phyloP scores from a whole-genome alignment of 1,140 invertebrate species.

The Atta texana region DNA sequence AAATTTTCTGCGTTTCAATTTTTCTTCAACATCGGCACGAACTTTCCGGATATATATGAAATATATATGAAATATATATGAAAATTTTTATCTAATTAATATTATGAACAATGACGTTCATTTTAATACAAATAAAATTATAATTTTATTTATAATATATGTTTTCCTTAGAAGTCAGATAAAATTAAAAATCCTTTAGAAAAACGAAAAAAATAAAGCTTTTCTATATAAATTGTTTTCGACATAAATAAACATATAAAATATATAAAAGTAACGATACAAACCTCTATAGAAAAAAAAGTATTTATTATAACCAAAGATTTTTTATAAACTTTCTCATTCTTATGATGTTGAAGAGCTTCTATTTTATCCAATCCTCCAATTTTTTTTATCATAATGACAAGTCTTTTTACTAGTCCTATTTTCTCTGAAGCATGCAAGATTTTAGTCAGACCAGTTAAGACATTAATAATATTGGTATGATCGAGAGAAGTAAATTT shows the following conservation, averaged over 20 bases:
- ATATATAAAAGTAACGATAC: slow-evolving; percentile 12
- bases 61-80: no score
- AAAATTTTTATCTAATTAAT: no score
- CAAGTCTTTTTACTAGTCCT: slow-evolving; percentile 85
- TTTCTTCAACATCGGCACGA: no score
- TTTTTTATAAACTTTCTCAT: slow-evolving; percentile 94
- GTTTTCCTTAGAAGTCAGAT: not conserved
- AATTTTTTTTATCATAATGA: slow-evolving; percentile 88
- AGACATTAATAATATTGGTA: slow-evolving; percentile 87
- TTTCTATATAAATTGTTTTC: not conserved
- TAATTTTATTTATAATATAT: not conserved
- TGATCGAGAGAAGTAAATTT: slow-evolving; percentile 87
- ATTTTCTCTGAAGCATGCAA: slow-evolving; percentile 87
- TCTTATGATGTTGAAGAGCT: slow-evolving; percentile 90
- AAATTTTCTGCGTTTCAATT: no score
- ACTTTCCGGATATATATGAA: no score
- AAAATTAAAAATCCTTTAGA: not conserved
- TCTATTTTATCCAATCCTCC: slow-evolving; percentile 93
- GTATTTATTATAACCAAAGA: slow-evolving; percentile 93
- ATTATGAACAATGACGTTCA: no score
- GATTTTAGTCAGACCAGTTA: slow-evolving; percentile 90
- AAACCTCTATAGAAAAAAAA: slow-evolving; percentile 90
- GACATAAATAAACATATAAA: not conserved
- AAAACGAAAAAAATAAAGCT: not conserved
- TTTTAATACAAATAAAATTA: no score